Conservation (phyloP, 2,797 vertebrate species). For the Acestrorhynchus altus region DNA sequence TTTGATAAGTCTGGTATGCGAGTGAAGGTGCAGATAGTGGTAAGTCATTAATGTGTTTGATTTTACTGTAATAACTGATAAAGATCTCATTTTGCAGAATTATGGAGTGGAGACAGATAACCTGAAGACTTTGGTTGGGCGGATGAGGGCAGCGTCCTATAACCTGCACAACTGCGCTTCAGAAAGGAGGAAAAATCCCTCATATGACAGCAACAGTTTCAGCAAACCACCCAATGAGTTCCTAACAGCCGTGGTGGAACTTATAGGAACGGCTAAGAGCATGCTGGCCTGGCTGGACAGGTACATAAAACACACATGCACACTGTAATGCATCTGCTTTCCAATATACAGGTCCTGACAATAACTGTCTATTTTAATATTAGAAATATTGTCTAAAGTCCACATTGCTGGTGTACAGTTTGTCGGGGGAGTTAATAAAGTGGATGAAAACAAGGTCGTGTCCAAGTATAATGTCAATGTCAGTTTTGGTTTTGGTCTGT, state of each 20-base stretch:
- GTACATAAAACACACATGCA: conserved; percentile 66
- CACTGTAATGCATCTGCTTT: neutral
- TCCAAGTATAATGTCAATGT: too few species aligned
- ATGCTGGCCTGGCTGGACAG: conserved; percentile 92
- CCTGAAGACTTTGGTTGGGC: conserved; percentile 89
- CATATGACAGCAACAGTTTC: conserved; percentile 80
- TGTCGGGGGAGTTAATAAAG: neutral
- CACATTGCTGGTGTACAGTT: too few species aligned
- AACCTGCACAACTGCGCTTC: conserved; percentile 86
- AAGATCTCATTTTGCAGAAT: conserved; percentile 77
- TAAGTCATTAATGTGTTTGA: conserved; percentile 16
- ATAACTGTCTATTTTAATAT: too few species aligned
- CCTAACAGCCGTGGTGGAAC: conserved; percentile 92
- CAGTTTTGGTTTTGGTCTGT: too few species aligned
- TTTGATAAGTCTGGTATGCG: conserved; percentile 22
- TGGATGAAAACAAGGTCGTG: too few species aligned
- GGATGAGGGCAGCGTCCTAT: conserved; percentile 83
- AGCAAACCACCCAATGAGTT: conserved; percentile 91
- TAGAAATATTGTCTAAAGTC: too few species aligned
- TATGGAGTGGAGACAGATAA: conserved; percentile 91
- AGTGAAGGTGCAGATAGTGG: conserved; percentile 4
- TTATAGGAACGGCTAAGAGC: conserved; percentile 91
- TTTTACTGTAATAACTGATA: conserved; percentile 6
- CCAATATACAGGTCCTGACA: too few species aligned
- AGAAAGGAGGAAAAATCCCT: conserved; percentile 83